These are phyloP conservation scores for Sitophilus oryzae DNA, from an alignment of 1,140 invertebrate species.

Conservation along the genomic window DNA sequence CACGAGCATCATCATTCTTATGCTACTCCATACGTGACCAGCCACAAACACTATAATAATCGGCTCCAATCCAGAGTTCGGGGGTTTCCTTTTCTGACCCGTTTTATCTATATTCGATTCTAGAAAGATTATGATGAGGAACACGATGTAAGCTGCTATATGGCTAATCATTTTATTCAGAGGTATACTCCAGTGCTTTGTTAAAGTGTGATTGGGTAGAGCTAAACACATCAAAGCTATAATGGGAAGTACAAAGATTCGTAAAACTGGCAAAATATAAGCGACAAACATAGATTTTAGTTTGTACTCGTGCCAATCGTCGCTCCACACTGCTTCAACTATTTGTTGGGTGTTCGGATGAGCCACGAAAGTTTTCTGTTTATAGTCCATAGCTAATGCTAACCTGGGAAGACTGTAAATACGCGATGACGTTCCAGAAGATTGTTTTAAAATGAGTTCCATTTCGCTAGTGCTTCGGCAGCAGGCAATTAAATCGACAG, in stretches of 20 bases:
- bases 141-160: constrained; percentile 56
- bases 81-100: constrained; percentile 49
- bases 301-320: constrained; percentile 52
- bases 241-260: constrained; percentile 46
- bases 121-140: constrained; percentile 55
- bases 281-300: constrained; percentile 41
- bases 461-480: constrained; percentile 63
- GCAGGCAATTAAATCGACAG: constrained; percentile 55
- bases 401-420: constrained; percentile 53
- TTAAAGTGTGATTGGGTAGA: constrained; percentile 43
- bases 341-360: constrained; percentile 67
- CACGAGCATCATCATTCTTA: constrained; percentile 49
- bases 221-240: constrained; percentile 45
- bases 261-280: constrained; percentile 37
- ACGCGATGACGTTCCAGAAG: constrained; percentile 39
- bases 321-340: constrained; percentile 46
- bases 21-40: constrained; percentile 45
- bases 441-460: constrained; percentile 56
- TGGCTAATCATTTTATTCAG: constrained; percentile 55
- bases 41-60: constrained; percentile 46
- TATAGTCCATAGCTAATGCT: constrained; percentile 63
- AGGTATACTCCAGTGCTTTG: constrained; percentile 47
- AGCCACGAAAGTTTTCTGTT: constrained; percentile 69
- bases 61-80: constrained; percentile 47
- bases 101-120: constrained; percentile 52